Base-by-base conservation (phyloP, 2,888 invertebrate genomes). In the Theodoxus fluviatilis region DNA sequence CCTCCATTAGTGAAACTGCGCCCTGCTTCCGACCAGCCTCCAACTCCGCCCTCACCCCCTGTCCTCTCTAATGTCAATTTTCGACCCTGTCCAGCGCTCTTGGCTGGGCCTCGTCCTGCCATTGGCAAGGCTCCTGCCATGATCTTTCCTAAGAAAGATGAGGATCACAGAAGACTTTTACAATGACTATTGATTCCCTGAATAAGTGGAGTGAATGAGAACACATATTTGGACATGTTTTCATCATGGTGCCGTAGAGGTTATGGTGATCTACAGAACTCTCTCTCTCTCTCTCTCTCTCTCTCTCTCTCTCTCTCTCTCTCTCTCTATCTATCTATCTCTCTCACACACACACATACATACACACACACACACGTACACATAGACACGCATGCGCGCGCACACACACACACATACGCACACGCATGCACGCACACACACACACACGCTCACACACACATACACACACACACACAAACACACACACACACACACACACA, bases 241-340 rank as follows among this genome's bases (percentile, higher is more conserved):
- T n/a, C n/a, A n/a, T n/a, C 37, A 43, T 57, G 2, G 43, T 57
- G 55, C 40, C 55, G 38, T 55, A 25, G 55, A 49, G 61, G 49
- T 25, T 38, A 61, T 43, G 1, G 25, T 22, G 40, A 28, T 43
- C 61, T 61, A 15, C 6, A 22, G 15, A 4, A 4, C 7, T 3
- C 15, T 63, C 28, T 35, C 7, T 63, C 28, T 63, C 28, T 31
- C 28, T 63, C 38, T 25, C 38, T 52, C 38, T 31, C n/a, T 67
- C 31, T 40, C 31, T 67, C 31, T 40, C 31, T 67, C 31, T 49
- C 12, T 47, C 31, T 52, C n/a, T 63, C 37, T 63, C 37, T 63
- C 37, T 63, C 37, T 63, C 22, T 63, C 37, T 63, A 38, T 63
- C 37, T 38, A 31, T 63, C 22, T 37, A 22, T 35, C 37, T 38